Base-by-base conservation (phyloP, 2,888 invertebrate species). In the Eristalis arbustorum region DNA sequence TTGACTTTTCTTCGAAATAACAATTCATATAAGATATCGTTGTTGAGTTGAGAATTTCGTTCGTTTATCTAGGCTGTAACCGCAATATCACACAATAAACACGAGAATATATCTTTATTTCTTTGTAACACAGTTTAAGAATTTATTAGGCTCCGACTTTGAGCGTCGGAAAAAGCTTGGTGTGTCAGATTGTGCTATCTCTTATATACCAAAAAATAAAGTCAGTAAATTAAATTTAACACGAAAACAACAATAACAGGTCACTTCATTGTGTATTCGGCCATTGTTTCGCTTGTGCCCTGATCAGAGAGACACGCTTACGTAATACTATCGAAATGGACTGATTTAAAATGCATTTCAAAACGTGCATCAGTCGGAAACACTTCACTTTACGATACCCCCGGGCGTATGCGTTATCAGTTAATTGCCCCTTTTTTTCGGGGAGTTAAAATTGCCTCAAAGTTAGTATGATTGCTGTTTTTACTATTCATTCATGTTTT, bases 171-270 rank as follows among this genome's bases (percentile, higher is more conserved):
- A 69, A 69, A 57, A 23, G 31, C 68, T 37, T 59, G 42, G n/a
- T 42, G 14, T 42, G 22, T 23, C 42, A 42, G 61, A 71, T 71
- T 61, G 23, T 61, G 25, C n/a, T 71, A 71, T 71, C 69, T 71
- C 14, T 14, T 37, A 40, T 40, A 37, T 40, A 10, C 11, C 37
- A 11, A 31, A 67, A n/a, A n/a, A n/a, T n/a, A n/a, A n/a, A 28
- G 23, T 14, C 31, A 10, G 49, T 34, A 34, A 34, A 34, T 34
- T 34, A 11, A 34, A 34, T 34, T 34, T n/a, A n/a, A n/a, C n/a
- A n/a, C n/a, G n/a, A n/a, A 11, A 34, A 34, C 34, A 34, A 34
- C 34, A 34, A 34, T 34, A 5, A 6, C 31, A 31, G 31, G 31
- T 31, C 31, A n/a, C 6, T 4, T 4, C 2, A 31, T 4, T 34